A percentile compares a stretch with the other conserved stretches of the same genome.
Evolutionary conservation across 92 coral and sea anemone genomes (phyloP).

Genomic region (Diadumene lineata): DNA sequence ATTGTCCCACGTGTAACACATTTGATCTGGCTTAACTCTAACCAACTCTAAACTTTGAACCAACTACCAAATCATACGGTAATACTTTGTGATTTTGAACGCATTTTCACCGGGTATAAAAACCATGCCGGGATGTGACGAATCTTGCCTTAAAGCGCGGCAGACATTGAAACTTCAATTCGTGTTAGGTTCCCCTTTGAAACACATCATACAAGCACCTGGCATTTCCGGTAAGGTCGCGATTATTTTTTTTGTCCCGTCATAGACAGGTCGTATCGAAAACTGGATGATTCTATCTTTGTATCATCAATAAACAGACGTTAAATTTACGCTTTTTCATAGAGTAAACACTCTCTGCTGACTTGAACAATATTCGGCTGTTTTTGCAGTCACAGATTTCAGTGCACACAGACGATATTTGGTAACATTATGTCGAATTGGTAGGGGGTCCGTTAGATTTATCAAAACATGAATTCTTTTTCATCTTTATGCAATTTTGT

Average conservation of each 20-base stretch:
- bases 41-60: neutral
- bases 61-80: neutral
- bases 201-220: constrained; percentile 12
- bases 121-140: neutral
- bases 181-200: constrained; percentile 7
- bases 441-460: neutral
- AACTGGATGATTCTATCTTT: neutral
- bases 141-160: neutral
- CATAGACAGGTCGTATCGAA: neutral
- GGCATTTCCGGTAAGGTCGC: constrained; percentile 29
- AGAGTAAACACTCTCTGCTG: neutral
- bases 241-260: neutral
- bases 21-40: constrained; percentile 19
- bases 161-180: constrained; percentile 6
- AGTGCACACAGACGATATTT: no score
- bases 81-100: neutral
- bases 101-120: neutral
- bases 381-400: no score
- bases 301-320: neutral
- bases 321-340: neutral
- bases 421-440: neutral
- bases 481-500: neutral
- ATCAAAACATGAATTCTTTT: neutral
- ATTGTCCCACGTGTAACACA: constrained; percentile 6
- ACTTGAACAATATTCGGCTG: no score